Evolutionary conservation across 2,888 invertebrate species (phyloP), one percentile per base, ranked within the genome.

Genomic region (Stenurella melanura): DNA sequence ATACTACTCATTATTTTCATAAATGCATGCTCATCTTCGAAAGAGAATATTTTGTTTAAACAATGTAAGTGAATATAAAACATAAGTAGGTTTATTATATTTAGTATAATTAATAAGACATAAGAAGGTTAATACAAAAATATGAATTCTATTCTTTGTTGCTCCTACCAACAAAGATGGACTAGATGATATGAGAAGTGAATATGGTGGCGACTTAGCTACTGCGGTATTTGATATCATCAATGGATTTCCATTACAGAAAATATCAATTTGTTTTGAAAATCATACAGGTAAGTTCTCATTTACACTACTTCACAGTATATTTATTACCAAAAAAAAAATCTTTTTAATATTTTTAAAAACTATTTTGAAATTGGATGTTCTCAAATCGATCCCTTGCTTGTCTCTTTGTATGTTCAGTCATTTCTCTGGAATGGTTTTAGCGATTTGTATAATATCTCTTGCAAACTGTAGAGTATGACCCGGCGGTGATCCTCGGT

Each of bases 171-270:
- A 30, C 74, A 73, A 54, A 84, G 84, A 85, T 82, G 76, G 77
- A 19, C 56, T 79, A 18, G 74, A 82, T 21, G 75, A 83, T 30
- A 66, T 85, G 10, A 80, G 77, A 61, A 19, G 60, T n/a, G 73
- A 82, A 54, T 87, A 85, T 81, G 88, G 88, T 17, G 89, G 89
- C 11, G 87, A 89, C 80, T 83, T 89, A 56, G 82, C 85, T 19
- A 78, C 83, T 38, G 89, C 90, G n/a, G 74, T 88, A 18, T 83
- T 81, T 56, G 89, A 89, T 70, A 87, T 89, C 66, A 79, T 87
- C 12, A 78, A 81, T 66, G 87, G 88, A 17, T 87, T 89, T 82
- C 88, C 89, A 10, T 76, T 86, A 38, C 80, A 84, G 72, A 81
- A 86, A 73, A 77, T 90, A 42, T 82, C 84, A 0, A 83, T 90